Conservation (phyloP, 2,888 invertebrate species). For the Dasysyrphus albostriatus region DNA sequence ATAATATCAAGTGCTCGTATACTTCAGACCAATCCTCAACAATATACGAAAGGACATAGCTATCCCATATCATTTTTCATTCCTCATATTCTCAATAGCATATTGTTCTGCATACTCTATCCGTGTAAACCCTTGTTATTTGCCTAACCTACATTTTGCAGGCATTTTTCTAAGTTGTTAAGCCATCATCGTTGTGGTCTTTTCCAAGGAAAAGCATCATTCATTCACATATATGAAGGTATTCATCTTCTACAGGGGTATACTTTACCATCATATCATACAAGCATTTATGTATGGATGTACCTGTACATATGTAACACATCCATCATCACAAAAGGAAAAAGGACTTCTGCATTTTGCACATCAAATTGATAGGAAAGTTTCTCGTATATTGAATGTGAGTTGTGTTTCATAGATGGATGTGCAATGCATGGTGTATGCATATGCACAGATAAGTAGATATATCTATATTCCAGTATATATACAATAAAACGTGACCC, state of each 20-base stretch:
- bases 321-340: neutral
- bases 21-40: neutral
- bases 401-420: neutral
- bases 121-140: constrained; percentile 61
- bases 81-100: constrained; percentile 30
- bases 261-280: neutral
- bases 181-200: constrained; percentile 71
- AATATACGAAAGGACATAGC: constrained; percentile 30
- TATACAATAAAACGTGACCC: constrained; percentile 60
- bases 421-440: neutral
- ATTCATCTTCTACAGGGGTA: neutral
- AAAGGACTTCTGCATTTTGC: constrained; percentile 66
- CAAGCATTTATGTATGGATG: neutral
- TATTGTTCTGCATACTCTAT: constrained; percentile 29
- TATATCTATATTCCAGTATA: too few species aligned
- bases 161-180: constrained; percentile 67
- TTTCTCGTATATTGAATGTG: constrained; percentile 18
- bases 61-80: constrained; percentile 50
- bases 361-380: constrained; percentile 53
- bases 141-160: constrained; percentile 70
- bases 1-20: neutral
- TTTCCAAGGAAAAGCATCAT: constrained; percentile 57
- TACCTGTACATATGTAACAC: too few species aligned
- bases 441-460: too few species aligned
- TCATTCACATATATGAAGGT: constrained; percentile 29